Evolutionary conservation across 2,797 vertebrate species (phyloP).

Genomic region (Tadarida brasiliensis): DNA sequence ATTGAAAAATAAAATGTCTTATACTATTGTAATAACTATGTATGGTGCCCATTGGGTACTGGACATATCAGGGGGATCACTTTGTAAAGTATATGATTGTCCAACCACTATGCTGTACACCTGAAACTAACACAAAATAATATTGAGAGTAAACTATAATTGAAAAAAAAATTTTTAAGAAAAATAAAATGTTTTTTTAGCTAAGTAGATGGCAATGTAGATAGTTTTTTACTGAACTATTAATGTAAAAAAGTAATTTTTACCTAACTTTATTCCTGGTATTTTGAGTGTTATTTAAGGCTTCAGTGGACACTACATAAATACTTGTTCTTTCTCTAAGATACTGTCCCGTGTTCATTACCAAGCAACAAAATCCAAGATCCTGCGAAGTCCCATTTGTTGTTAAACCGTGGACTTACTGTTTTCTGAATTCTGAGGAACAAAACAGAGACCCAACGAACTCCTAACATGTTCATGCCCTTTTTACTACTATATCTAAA

Average conservation of each 20-base stretch:
- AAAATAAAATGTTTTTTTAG: background rate
- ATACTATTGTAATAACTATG: background rate
- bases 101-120: background rate
- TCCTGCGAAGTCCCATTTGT: background rate
- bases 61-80: background rate
- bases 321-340: constrained; percentile 24
- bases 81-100: background rate
- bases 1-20: background rate
- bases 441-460: background rate
- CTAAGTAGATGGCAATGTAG: background rate
- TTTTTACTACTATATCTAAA: background rate
- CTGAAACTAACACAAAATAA: background rate
- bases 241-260: background rate
- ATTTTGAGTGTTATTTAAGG: background rate
- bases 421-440: background rate
- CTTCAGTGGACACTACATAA: background rate
- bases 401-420: background rate
- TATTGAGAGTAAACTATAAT: background rate
- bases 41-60: background rate
- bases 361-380: constrained; percentile 24
- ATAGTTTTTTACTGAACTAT: background rate
- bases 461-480: background rate
- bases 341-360: background rate
- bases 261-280: background rate
- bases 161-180: background rate